Base-by-base conservation (phyloP, 2,113 vertebrate species). In the Scortum barcoo region DNA sequence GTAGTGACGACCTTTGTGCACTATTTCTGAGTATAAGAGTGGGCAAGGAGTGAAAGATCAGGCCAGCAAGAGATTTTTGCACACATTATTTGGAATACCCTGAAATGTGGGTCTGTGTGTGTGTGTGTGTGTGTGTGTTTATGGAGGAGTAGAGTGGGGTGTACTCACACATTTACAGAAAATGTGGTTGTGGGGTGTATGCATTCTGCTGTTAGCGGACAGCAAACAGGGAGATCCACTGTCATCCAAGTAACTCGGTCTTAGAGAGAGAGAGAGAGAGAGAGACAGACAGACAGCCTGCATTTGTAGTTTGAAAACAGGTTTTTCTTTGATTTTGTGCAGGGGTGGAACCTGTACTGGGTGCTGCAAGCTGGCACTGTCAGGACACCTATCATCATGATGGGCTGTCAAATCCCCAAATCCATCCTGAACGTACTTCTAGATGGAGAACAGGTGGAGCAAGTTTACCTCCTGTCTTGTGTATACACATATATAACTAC, bases 41-140 rank as follows among this genome's bases (percentile, higher is more conserved):
- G 57, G 62, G 16, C 1, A 7, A 79, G 60, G 86, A 73, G 69
- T 58, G 40, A 61, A 76, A 82, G 86, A 90, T 92, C 80, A 79
- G 63, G 65, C 71, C 56, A 62, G 70, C 60, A 51, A 85, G 72
- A 78, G 84, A 84, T 91, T 82, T 91, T 57, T 62, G 70, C 71
- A 70, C 56, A 72, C 60, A 57, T 75, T 73, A 76, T 80, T 81
- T 77, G 54, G 65, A 86, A 87, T 81, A 66, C 19, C 58, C n/a
- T 70, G 69, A 87, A 91, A 92, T 91, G 76, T 92, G 87, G 90
- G 83, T 91, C 81, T 89, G 19, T 65, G 53, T 74, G 14, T 63
- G 46, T 30, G 28, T 14, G 66, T 33, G 66, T 38, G 48, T 24
- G 30, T 53, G 50, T 40, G 61, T 63, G 19, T 22, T 40, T 30